Base-by-base conservation (phyloP, 2,888 invertebrate genomes). In the Eretmocerus hayati region DNA sequence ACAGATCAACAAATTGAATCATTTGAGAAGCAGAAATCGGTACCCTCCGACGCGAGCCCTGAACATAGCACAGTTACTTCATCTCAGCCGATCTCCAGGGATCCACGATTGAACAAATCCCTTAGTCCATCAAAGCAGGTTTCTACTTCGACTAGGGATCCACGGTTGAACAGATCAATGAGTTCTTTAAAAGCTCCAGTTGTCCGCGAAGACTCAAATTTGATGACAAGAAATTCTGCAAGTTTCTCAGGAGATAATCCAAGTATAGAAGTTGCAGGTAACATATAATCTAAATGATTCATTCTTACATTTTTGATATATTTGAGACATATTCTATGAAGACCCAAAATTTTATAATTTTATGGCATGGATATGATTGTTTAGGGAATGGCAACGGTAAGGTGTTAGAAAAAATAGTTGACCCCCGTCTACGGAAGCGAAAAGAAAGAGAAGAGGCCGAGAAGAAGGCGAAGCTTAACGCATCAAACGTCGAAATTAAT, bases 361-460 rank as follows among this genome's bases (percentile, higher is more conserved):
- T 26, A 26, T 26, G 6, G 8, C 26, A 26, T 26, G 11, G 11
- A 33, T 5, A 5, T 33, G 33, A 33, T 33, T 33, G 11, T 33
- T 33, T 36, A 19, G 20, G 11, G 5, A 20, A 36, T 4, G 20
- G 5, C 20, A 6, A 36, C 6, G 36, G 20, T 19, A 5, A 8
- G 8, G 19, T 8, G 5, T 5, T 19, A 36, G 36, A 36, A 19
- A 16, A 9, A 33, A 33, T 33, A 33, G 33, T 18, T 5, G 50
- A 49, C 37, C 46, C 53, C 18, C 36, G 45, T 6, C 6, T 53
- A n/a, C 50, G 48, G 13, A 53, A 53, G 9, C 35, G 50, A 6
- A 50, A 50, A 31, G 36, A 39, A 18, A 22, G 44, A 18, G 53
- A 48, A 32, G 42, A 42, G 11, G 35, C 26, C 8, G 42, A 53